Conservation (phyloP, 2,797 vertebrate genomes). For the Coregonus suidteri region DNA sequence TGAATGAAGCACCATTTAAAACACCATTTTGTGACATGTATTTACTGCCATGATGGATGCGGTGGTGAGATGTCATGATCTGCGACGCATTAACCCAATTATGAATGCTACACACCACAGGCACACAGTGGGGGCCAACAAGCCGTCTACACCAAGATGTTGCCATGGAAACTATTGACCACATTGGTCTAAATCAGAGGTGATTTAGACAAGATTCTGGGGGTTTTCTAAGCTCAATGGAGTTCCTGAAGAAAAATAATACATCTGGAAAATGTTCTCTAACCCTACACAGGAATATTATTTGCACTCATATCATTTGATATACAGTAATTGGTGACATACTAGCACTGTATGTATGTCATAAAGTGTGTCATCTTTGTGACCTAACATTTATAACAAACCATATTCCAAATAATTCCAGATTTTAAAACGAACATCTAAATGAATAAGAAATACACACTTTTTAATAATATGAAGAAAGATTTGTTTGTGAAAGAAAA, state of each 20-base stretch:
- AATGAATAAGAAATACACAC: too few relatives aligned
- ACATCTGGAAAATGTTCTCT: not conserved
- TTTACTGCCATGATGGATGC: constrained; percentile 61
- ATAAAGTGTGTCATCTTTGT: too few relatives aligned
- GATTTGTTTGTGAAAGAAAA: too few relatives aligned
- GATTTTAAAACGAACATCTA: too few relatives aligned
- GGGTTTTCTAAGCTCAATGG: not conserved
- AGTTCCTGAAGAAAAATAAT: not conserved
- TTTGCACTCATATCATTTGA: not conserved
- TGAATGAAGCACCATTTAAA: constrained; percentile 50
- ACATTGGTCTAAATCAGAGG: constrained; percentile 34
- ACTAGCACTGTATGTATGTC: not conserved
- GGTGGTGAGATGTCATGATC: constrained; percentile 61
- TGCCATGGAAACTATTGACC: constrained; percentile 77
- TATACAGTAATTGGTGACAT: not conserved
- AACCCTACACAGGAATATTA: not conserved
- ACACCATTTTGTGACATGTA: constrained; percentile 56
- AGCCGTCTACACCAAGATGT: constrained; percentile 69
- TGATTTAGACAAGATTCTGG: not conserved
- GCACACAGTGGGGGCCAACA: constrained; percentile 60
- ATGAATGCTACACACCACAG: constrained; percentile 70
- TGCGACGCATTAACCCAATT: constrained; percentile 64
- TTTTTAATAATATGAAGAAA: too few relatives aligned
- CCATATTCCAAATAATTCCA: too few relatives aligned
- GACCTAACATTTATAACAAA: too few relatives aligned